These are phyloP conservation scores for Sebastes reedi DNA, from an alignment of 2,797 vertebrate species.

Conservation along the genomic window DNA sequence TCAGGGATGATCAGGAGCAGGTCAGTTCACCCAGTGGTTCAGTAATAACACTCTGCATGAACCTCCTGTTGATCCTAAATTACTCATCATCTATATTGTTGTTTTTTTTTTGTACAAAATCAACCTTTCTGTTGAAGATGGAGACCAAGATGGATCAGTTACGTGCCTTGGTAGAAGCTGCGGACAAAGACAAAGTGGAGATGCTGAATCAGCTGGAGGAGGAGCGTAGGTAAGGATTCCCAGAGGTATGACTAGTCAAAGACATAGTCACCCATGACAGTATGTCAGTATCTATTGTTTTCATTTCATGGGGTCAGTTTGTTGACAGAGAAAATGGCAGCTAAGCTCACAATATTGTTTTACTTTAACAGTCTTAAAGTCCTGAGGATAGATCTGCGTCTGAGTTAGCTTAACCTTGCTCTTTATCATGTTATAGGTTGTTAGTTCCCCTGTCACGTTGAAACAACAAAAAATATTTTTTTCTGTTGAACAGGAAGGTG, in stretches of 20 bases:
- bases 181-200: slow-evolving; percentile 97
- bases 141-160: slow-evolving; percentile 98
- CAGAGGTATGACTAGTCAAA: slow-evolving; percentile 42
- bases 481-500: slow-evolving; percentile 87
- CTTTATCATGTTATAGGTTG: not conserved
- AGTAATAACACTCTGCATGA: not conserved
- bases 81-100: not conserved
- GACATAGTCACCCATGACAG: not conserved
- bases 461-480: not conserved
- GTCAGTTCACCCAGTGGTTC: slow-evolving; percentile 73
- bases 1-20: slow-evolving; percentile 95
- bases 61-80: not conserved
- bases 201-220: slow-evolving; percentile 97
- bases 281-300: not conserved
- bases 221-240: slow-evolving; percentile 92
- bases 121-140: slow-evolving; percentile 87
- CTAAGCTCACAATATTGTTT: not conserved
- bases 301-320: not conserved
- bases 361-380: not conserved
- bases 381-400: not conserved
- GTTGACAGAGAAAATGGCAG: not conserved
- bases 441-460: not conserved
- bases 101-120: not conserved
- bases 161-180: slow-evolving; percentile 94
- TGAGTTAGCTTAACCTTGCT: not conserved